These are phyloP conservation scores for Tineola bisselliella DNA, from an alignment of 2,888 invertebrate species.

Conservation along the genomic window DNA sequence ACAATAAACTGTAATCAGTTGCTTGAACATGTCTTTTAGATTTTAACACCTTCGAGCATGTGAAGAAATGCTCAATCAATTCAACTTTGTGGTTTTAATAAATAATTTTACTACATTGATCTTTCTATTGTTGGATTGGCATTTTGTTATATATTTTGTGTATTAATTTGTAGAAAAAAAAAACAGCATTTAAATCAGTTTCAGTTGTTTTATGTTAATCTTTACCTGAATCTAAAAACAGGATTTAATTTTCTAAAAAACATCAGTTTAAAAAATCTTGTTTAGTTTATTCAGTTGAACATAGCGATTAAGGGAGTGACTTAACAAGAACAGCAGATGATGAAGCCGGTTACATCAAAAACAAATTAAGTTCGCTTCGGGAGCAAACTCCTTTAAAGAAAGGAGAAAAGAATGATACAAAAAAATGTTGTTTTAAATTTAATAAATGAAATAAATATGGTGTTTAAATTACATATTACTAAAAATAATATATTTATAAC, in stretches of 20 bases:
- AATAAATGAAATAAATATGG: not conserved
- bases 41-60: too few species aligned
- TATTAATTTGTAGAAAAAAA: too few species aligned
- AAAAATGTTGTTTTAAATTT: not conserved
- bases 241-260: not conserved
- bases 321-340: constrained; percentile 48
- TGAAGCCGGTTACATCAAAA: constrained; percentile 47
- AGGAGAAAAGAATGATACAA: not conserved
- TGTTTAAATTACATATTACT: too few species aligned
- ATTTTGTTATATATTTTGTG: too few species aligned
- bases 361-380: constrained; percentile 45
- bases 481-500: too few species aligned
- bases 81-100: not conserved
- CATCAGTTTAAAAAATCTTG: not conserved
- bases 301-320: constrained; percentile 48
- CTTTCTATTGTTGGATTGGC: too few species aligned
- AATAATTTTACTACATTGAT: too few species aligned
- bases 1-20: not conserved
- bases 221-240: too few species aligned
- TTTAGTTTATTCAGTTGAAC: constrained; percentile 1
- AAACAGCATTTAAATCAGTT: too few species aligned
- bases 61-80: not conserved
- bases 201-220: too few species aligned
- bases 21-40: not conserved
- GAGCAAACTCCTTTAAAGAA: not conserved